Percentiles rank a stretch among this genome's conserved stretches.
phyloP scores from a whole-genome alignment of 2,797 vertebrate species.

The Melanotaenia nigrans region DNA sequence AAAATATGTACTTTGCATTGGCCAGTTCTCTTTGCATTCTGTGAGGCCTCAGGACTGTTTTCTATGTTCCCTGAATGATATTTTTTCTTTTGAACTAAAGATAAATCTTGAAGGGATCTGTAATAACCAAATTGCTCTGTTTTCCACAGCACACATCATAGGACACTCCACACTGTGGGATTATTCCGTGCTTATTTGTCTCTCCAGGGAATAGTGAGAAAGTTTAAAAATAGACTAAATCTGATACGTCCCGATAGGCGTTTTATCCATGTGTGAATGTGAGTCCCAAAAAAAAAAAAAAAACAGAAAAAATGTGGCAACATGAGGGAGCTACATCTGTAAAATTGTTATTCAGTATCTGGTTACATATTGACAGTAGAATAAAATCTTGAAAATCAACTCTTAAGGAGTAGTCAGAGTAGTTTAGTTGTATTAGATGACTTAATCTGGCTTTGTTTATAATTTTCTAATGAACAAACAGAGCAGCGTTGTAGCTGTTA shows the following conservation, averaged over 20 bases:
- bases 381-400: not conserved
- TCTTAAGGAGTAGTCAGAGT: not conserved
- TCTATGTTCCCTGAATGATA: not conserved
- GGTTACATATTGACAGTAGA: not conserved
- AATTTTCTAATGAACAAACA: conserved; percentile 2
- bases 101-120: not conserved
- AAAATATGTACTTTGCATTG: conserved; percentile 64
- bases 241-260: not conserved
- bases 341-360: not conserved
- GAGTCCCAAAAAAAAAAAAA: not conserved
- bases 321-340: not conserved
- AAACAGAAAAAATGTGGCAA: not conserved
- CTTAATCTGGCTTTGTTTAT: not conserved
- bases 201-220: not conserved
- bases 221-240: not conserved
- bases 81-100: not conserved
- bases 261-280: not conserved
- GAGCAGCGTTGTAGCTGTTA: conserved; percentile 7
- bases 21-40: conserved; percentile 60
- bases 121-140: not conserved
- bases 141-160: not conserved
- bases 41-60: conserved; percentile 4
- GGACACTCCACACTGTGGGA: not conserved
- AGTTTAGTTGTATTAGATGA: not conserved
- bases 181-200: not conserved